Conservation (phyloP, 2,113 vertebrate genomes). For the Cnemophilus loriae region DNA sequence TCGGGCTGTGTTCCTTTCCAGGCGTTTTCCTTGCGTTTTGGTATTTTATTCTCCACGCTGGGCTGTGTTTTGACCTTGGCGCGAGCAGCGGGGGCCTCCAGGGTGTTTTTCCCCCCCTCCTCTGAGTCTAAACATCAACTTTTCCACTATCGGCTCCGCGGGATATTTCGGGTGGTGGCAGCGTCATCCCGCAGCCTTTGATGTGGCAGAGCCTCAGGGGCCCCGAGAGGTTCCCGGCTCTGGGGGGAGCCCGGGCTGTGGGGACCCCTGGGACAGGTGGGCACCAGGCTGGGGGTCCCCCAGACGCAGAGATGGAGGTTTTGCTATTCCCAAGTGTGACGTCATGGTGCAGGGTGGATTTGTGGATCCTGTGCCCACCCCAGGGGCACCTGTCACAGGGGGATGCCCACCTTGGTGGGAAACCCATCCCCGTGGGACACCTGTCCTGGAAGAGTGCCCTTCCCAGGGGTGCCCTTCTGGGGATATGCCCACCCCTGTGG, state of each 20-base stretch:
- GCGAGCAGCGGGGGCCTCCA: neutral
- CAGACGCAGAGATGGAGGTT: accelerated
- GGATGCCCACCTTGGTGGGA: neutral
- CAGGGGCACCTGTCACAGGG: neutral
- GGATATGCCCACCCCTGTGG: neutral
- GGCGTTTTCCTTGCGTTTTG: slow-evolving; percentile 1
- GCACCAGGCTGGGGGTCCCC: neutral
- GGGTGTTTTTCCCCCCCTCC: neutral
- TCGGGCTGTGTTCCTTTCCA: slow-evolving; percentile 63
- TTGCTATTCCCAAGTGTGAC: accelerated
- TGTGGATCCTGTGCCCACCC: accelerated
- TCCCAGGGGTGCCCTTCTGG: neutral
- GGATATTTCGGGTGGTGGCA: slow-evolving; percentile 19
- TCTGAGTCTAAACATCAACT: slow-evolving; percentile 33
- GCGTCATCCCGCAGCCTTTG: slow-evolving; percentile 34
- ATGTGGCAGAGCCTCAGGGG: neutral
- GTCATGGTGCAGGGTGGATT: accelerated
- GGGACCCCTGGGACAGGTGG: neutral
- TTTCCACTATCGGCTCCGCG: slow-evolving; percentile 40
- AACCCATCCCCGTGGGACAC: accelerated
- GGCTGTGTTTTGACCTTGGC: slow-evolving; percentile 38
- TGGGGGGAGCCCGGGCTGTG: accelerated
- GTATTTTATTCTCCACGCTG: slow-evolving; percentile 1
- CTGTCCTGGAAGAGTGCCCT: neutral
- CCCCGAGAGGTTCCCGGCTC: neutral